Conservation (phyloP, 2,888 invertebrate genomes). For the Parthenolecanium corni region DNA sequence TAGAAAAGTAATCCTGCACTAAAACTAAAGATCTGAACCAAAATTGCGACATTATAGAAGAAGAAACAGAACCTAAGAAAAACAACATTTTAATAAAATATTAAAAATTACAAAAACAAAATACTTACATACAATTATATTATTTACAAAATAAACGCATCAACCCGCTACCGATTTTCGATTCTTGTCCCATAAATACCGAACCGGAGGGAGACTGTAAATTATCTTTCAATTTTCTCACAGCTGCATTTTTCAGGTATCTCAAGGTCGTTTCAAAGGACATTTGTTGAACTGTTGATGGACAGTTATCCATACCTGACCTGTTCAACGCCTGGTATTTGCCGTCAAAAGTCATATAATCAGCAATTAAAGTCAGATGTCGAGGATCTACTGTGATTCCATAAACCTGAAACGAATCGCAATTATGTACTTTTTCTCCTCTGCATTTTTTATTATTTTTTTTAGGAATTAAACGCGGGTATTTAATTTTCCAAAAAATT, state of each 20-base stretch:
- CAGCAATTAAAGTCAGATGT: constrained; percentile 84
- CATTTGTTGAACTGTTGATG: constrained; percentile 95
- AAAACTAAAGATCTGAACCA: no score
- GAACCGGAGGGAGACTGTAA: constrained; percentile 75
- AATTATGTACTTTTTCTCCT: neutral
- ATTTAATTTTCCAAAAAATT: neutral
- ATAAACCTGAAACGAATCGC: constrained; percentile 50
- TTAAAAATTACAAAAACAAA: no score
- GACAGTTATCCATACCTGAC: constrained; percentile 75
- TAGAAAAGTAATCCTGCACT: no score
- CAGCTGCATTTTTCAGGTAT: constrained; percentile 62
- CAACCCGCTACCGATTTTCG: constrained; percentile 67
- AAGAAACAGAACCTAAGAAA: no score
- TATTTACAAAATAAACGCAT: constrained; percentile 12
- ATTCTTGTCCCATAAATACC: constrained; percentile 73
- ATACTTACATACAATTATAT: no score
- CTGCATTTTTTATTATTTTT: neutral
- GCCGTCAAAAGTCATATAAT: constrained; percentile 96
- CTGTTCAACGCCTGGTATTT: constrained; percentile 80
- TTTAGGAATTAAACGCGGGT: neutral
- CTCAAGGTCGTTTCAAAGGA: constrained; percentile 87
- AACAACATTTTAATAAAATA: no score
- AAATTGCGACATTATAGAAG: no score
- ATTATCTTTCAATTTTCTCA: constrained; percentile 58
- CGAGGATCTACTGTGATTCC: constrained; percentile 90